A percentile compares a stretch with the other conserved stretches of the same genome.
Conservation (phyloP, 2,113 vertebrate species). For the Verasper variegatus region DNA sequence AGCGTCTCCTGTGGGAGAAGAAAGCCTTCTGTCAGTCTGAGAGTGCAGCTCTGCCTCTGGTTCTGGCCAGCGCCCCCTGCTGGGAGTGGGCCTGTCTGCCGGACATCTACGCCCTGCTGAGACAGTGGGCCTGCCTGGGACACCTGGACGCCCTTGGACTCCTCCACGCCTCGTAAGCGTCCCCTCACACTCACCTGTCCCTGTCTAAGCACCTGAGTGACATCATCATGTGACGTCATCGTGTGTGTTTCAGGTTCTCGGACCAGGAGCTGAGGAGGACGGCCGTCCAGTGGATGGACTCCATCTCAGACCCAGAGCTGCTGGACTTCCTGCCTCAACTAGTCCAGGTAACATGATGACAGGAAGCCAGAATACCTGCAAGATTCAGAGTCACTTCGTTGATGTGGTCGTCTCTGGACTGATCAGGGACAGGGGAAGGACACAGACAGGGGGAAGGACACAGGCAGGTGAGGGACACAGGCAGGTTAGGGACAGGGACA, state of each 20-base stretch:
- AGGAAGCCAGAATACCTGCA: too few relatives aligned
- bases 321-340: slow-evolving; percentile 96
- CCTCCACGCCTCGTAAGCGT: slow-evolving; percentile 91
- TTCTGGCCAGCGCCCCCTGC: slow-evolving; percentile 94
- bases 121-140: slow-evolving; percentile 91
- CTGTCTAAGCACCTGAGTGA: background rate
- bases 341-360: slow-evolving; percentile 86
- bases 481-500: too few relatives aligned
- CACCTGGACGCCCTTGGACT: slow-evolving; percentile 95
- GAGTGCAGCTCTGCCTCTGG: slow-evolving; percentile 88
- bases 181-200: background rate
- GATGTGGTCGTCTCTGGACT: slow-evolving; percentile 79
- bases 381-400: background rate
- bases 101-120: slow-evolving; percentile 92
- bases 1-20: slow-evolving; percentile 93
- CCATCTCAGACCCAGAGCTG: slow-evolving; percentile 92
- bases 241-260: slow-evolving; percentile 85
- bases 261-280: slow-evolving; percentile 96
- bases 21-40: slow-evolving; percentile 90
- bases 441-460: too few relatives aligned
- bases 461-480: too few relatives aligned
- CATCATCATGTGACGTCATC: background rate
- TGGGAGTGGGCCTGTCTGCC: slow-evolving; percentile 98
- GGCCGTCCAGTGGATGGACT: slow-evolving; percentile 95
- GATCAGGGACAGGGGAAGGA: background rate